phyloP scores from a whole-genome alignment of 1,140 invertebrate genomes.

The Nasonia longicornis region DNA sequence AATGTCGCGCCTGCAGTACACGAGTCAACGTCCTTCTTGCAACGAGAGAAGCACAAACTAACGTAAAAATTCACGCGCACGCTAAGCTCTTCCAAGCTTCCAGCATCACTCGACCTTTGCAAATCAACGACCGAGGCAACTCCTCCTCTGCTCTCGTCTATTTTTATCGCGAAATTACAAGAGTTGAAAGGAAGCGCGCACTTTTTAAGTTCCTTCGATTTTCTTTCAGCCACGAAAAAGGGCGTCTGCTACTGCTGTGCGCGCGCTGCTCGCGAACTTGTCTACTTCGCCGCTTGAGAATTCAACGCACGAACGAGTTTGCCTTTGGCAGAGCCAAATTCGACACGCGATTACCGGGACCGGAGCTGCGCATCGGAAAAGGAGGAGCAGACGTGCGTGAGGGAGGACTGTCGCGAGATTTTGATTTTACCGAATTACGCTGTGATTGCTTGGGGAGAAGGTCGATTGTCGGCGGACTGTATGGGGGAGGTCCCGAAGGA shows the following conservation, averaged over 20 bases:
- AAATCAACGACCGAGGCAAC: not conserved
- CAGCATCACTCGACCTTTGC: not conserved
- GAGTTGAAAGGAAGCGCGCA: not conserved
- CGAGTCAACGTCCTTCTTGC: too few species aligned
- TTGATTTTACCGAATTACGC: not conserved
- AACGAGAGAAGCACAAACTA: too few species aligned
- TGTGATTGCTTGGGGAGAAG: not conserved
- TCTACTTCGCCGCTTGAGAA: not conserved
- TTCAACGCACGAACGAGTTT: conserved; percentile 16
- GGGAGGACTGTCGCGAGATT: not conserved
- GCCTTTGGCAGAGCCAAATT: not conserved
- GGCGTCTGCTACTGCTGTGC: not conserved
- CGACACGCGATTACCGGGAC: not conserved
- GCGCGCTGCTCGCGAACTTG: not conserved
- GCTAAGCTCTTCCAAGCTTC: not conserved
- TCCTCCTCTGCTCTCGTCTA: not conserved
- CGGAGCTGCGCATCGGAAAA: not conserved
- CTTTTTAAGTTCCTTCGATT: not conserved
- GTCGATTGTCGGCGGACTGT: not conserved
- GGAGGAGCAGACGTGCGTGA: not conserved
- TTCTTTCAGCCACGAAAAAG: not conserved
- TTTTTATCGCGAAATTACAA: not conserved
- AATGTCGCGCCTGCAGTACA: too few species aligned
- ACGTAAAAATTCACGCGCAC: not conserved
- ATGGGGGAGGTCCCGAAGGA: not conserved